Base-by-base conservation (phyloP, 2,888 invertebrate genomes). In the Polyploca ridens region DNA sequence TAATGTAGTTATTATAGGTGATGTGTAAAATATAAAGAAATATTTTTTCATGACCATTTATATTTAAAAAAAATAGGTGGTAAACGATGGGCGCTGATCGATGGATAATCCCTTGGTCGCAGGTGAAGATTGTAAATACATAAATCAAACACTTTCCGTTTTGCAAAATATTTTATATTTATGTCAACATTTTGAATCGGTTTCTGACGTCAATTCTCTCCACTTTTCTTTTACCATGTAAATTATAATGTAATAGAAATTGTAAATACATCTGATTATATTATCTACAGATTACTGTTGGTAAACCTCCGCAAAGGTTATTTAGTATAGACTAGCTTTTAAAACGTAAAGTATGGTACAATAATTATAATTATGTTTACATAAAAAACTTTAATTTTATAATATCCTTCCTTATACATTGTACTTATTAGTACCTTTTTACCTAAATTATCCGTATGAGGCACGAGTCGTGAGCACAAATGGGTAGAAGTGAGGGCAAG, bases 281-380 rank as follows among this genome's bases (percentile, higher is more conserved):
- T 67, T 72, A 76, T 65, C 67, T 71, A 69, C 64, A 66, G 64
- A 61, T 63, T 49, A 27, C 75, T 74, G 72, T 41, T 70, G 71
- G 67, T 74, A 63, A 67, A 72, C 73, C 70, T 74, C 62, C 58
- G 63, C 66, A 64, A 66, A 72, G 72, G 75, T 73, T 63, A 67
- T 70, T 69, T 75, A 76, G 72, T 65, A 59, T 71, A 75, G 69
- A 59, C 60, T 76, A 74, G 72, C 66, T 57, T 44, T 41, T 81
- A 78, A 67, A 71, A 67, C 66, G 64, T 64, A 71, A 77, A 79
- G 73, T 76, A 74, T 73, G 79, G 79, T 84, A 82, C 79, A 83
- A 82, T 82, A 82, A 81, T 71, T 78, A 80, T 78, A 41, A 41
- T 41, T 41, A 79, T 79, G 74, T 80, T 78, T 80, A 73, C 62